These are phyloP conservation scores for Orussus abietinus DNA, from an alignment of 1,140 invertebrate species.

Conservation along the genomic window DNA sequence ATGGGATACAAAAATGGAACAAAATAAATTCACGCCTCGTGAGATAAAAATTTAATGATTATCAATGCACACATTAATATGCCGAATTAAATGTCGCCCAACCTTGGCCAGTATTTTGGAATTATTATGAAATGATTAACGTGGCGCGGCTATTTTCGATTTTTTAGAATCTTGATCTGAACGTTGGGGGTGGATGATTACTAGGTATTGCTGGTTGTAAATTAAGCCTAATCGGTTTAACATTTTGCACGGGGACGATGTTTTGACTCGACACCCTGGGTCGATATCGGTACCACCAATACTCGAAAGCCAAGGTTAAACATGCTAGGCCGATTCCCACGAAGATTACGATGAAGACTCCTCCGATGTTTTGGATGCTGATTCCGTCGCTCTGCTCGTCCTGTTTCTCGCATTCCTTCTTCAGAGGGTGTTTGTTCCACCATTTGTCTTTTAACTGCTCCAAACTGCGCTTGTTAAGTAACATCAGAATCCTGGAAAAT, in stretches of 20 bases:
- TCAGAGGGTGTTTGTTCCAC: slow-evolving; percentile 86
- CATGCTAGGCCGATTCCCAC: slow-evolving; percentile 90
- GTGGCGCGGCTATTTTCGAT: slow-evolving; percentile 1
- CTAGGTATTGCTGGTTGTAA: slow-evolving; percentile 34
- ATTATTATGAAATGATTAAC: slow-evolving; percentile 12
- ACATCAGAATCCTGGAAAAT: slow-evolving; percentile 75
- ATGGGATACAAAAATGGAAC: slow-evolving; percentile 12
- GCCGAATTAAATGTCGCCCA: too few relatives aligned
- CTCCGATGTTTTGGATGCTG: slow-evolving; percentile 95
- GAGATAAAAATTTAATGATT: too few relatives aligned
- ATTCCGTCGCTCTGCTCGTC: slow-evolving; percentile 95
- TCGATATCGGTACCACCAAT: slow-evolving; percentile 87
- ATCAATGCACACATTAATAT: too few relatives aligned
- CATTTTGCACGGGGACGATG: slow-evolving; percentile 12
- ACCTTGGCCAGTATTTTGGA: too few relatives aligned
- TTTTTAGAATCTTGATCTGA: slow-evolving; percentile 30
- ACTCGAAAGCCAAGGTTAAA: slow-evolving; percentile 88
- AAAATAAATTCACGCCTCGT: too few relatives aligned
- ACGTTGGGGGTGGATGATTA: slow-evolving; percentile 18
- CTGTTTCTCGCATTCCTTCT: slow-evolving; percentile 77
- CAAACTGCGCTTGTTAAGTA: slow-evolving; percentile 86
- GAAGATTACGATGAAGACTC: slow-evolving; percentile 95
- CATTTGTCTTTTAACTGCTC: slow-evolving; percentile 93
- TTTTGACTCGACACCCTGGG: slow-evolving; percentile 21
- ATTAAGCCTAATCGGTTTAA: slow-evolving; percentile 33